These are phyloP conservation scores for Brachystomella parvula DNA, from an alignment of 1,140 invertebrate species.

Conservation along the genomic window DNA sequence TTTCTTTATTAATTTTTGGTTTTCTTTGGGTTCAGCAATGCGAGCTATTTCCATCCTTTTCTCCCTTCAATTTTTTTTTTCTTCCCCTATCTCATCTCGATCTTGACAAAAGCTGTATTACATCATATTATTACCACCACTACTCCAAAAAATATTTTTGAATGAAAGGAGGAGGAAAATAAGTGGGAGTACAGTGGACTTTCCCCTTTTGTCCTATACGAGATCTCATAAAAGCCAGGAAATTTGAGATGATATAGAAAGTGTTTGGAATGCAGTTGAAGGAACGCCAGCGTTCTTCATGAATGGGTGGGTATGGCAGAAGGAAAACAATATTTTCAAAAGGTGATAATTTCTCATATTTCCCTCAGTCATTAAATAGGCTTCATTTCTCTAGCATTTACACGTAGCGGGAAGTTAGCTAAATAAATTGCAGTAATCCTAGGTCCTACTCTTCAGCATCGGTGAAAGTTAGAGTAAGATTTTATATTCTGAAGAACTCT, in stretches of 20 bases:
- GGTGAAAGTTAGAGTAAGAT: too few relatives aligned
- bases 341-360: not conserved
- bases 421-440: not conserved
- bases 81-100: not conserved
- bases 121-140: not conserved
- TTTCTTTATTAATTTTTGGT: conserved; percentile 32
- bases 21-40: conserved; percentile 32
- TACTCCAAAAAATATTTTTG: not conserved
- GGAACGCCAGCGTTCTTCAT: not conserved
- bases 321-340: not conserved
- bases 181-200: not conserved
- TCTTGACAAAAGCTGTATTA: conserved; percentile 8
- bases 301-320: not conserved
- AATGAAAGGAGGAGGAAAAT: not conserved
- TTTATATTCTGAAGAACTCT: too few relatives aligned
- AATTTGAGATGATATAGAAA: not conserved
- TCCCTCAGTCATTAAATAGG: not conserved
- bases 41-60: conserved; percentile 33
- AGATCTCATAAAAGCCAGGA: not conserved
- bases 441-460: too few relatives aligned
- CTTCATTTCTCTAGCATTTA: not conserved
- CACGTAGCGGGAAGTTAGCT: not conserved
- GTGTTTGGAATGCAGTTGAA: not conserved
- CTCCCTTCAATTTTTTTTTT: too few relatives aligned
- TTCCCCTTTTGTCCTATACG: not conserved